Evolutionary conservation across 2,888 invertebrate species (phyloP), one percentile per base, ranked within the genome.

Genomic region (Drosophila colorata): DNA sequence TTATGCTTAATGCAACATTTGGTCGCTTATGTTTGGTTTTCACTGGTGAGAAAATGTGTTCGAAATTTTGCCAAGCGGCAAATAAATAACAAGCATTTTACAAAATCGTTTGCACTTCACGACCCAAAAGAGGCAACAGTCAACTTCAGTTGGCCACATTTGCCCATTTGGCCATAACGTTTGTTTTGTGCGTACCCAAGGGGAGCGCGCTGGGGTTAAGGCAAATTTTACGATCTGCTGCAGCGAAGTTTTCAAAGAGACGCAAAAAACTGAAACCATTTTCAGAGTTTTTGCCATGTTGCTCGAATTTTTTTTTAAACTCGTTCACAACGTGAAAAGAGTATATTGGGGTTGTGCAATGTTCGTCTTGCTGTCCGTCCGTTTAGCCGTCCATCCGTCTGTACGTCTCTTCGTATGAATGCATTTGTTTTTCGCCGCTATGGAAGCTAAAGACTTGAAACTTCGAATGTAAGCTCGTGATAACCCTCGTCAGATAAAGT

Each of bases 41-140:
- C 47, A 59, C 56, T 44, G 55, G 43, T 68, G 57, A 16, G 40
- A 28, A 41, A 69, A 64, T 28, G 28, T 28, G 59, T 71, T 69
- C 60, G 65, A 66, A 70, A 76, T 67, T 80, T 71, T 56, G 48
- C 68, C 84, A 86, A 73, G 84, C 74, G 81, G 72, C 69, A 85
- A 88, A 88, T 83, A 88, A 83, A 86, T 78, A 83, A 75, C 65
- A 74, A 71, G 44, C 68, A 66, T 61, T 76, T 72, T 59, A 64
- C 69, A 86, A 66, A 88, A 80, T 69, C 67, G 84, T 61, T 81
- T 69, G 68, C 86, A 73, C 79, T 69, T 69, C 47, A 55, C 72
- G 52, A 60, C 44, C 53, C 49, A 16, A 52, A 25, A 44, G 48
- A 40, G 61, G 47, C 60, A 41, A 41, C 53, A 43, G 65, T 82